A percentile compares a stretch with the other conserved stretches of the same genome.
Evolutionary conservation across 2,113 vertebrate genomes (phyloP).

Genomic region (Paramormyrops kingsleyae): DNA sequence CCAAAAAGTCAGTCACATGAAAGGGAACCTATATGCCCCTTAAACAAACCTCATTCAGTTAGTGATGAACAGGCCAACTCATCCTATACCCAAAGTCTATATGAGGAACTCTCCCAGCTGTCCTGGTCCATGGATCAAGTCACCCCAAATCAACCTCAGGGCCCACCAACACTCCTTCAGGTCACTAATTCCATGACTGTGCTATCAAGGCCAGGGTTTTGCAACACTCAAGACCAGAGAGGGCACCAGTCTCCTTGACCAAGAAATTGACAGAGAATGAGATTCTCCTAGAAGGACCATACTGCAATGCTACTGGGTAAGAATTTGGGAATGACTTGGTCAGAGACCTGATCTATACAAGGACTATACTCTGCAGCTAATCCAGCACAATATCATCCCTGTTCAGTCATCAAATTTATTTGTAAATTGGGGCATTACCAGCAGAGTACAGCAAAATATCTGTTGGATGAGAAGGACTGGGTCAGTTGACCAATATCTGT

Average conservation of each 20-base stretch:
- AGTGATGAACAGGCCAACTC: background rate
- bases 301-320: background rate
- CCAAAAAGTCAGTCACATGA: background rate
- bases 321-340: background rate
- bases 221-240: background rate
- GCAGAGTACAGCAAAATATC: background rate
- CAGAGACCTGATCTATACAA: background rate
- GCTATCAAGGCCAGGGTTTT: background rate
- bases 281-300: background rate
- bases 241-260: background rate
- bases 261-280: background rate
- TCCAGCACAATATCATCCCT: background rate
- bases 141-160: background rate
- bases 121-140: background rate
- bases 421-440: background rate
- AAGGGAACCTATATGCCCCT: background rate
- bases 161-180: background rate
- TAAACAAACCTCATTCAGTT: background rate
- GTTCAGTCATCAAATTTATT: background rate
- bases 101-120: background rate
- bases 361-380: background rate
- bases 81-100: background rate
- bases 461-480: background rate
- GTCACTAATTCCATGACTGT: background rate
- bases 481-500: background rate